phyloP scores from a whole-genome alignment of 2,113 vertebrate species.

The Pelvicachromis taeniatus region DNA sequence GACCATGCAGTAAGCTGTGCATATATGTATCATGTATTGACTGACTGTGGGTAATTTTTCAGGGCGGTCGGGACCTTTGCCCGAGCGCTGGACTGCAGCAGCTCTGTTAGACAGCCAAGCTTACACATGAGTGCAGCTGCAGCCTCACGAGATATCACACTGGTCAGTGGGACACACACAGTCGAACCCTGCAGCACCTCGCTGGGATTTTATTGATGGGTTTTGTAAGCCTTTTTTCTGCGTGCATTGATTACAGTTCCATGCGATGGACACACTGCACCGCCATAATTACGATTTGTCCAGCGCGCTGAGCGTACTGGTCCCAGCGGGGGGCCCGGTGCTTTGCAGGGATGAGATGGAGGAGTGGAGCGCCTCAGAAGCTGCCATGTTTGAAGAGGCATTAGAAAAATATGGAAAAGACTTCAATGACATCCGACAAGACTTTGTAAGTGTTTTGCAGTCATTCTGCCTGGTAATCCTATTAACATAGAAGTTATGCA shows the following conservation, averaged over 20 bases:
- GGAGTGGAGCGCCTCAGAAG: constrained; percentile 97
- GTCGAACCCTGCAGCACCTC: not conserved
- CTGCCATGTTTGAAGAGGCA: constrained; percentile 94
- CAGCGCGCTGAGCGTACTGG: constrained; percentile 90
- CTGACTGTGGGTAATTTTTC: not conserved
- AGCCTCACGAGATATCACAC: constrained; percentile 93
- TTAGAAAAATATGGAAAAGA: constrained; percentile 98
- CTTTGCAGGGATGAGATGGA: constrained; percentile 98
- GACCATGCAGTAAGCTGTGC: not conserved
- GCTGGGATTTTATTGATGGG: not conserved
- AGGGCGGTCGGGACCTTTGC: constrained; percentile 96
- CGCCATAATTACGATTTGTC: constrained; percentile 90
- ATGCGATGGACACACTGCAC: constrained; percentile 95
- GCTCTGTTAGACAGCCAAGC: constrained; percentile 93
- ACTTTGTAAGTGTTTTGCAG: constrained; percentile 85
- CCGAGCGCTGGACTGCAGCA: constrained; percentile 93
- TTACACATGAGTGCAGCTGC: constrained; percentile 97
- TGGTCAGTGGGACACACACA: constrained; percentile 75
- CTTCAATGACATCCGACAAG: constrained; percentile 98
- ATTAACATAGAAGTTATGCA: not conserved
- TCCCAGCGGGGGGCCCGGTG: constrained; percentile 92
- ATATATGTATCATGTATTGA: not conserved
- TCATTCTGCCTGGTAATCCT: not conserved
- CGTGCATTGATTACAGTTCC: constrained; percentile 75
- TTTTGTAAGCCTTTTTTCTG: not conserved